These are phyloP conservation scores for Oryzias sinensis DNA, from an alignment of 2,797 vertebrate genomes.

Conservation along the genomic window DNA sequence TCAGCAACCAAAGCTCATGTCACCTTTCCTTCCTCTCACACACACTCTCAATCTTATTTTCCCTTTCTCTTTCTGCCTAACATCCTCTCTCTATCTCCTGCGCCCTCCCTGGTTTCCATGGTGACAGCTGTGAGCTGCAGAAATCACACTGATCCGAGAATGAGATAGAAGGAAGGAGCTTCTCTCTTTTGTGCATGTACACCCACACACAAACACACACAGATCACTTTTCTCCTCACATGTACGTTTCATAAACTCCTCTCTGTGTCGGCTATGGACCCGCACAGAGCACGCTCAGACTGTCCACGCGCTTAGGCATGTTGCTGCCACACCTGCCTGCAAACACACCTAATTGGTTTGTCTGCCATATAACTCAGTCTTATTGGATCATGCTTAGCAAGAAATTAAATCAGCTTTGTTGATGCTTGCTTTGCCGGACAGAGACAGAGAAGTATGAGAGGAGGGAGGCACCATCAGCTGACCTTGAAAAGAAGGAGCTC, in stretches of 20 bases:
- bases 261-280: slow-evolving; percentile 5
- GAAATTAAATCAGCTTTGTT: slow-evolving; percentile 60
- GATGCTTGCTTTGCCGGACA: slow-evolving; percentile 40
- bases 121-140: slow-evolving; percentile 79
- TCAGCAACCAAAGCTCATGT: slow-evolving; percentile 41
- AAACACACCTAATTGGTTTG: slow-evolving; percentile 57
- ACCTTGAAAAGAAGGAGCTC: slow-evolving; percentile 74
- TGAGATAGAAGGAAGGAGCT: slow-evolving; percentile 71
- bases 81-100: slow-evolving; percentile 40
- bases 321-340: slow-evolving; percentile 33
- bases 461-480: slow-evolving; percentile 56
- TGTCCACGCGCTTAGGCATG: slow-evolving; percentile 34
- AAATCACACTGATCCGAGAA: slow-evolving; percentile 75
- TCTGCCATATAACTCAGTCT: slow-evolving; percentile 42
- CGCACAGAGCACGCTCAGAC: slow-evolving; percentile 5
- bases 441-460: slow-evolving; percentile 6
- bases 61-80: slow-evolving; percentile 31
- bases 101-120: slow-evolving; percentile 74
- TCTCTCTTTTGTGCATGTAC: slow-evolving; percentile 63
- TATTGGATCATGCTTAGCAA: slow-evolving; percentile 61
- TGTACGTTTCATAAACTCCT: slow-evolving; percentile 45
- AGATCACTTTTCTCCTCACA: slow-evolving; percentile 19
- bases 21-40: not conserved
- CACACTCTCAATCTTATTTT: slow-evolving; percentile 36
- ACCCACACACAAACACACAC: slow-evolving; percentile 7